A percentile compares a stretch with the other conserved stretches of the same genome.
phyloP scores from a whole-genome alignment of 2,888 invertebrate genomes.

The Odiellus spinosus region DNA sequence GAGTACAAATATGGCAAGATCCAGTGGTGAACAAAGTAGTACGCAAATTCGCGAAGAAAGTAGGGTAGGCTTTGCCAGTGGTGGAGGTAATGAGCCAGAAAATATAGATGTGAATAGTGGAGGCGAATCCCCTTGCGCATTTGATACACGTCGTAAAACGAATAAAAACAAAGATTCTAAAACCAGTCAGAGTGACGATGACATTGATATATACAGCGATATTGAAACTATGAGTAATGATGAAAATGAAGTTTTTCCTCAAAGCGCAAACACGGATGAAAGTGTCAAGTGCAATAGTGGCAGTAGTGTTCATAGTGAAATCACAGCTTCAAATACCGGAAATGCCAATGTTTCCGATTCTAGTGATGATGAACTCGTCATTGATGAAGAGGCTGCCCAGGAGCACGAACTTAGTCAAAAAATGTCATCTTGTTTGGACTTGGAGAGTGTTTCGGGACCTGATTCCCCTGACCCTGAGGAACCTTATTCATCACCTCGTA shows the following conservation, averaged over 20 bases:
- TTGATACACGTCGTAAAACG: not conserved
- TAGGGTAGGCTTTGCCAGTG: no score
- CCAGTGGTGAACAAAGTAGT: no score
- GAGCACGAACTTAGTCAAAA: slow-evolving; percentile 2
- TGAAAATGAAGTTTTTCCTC: no score
- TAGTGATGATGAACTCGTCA: slow-evolving; percentile 19
- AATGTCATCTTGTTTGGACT: no score
- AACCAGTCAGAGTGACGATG: slow-evolving; percentile 24
- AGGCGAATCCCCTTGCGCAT: slow-evolving; percentile 4
- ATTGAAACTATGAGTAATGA: slow-evolving; percentile 33
- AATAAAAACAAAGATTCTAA: slow-evolving; percentile 2
- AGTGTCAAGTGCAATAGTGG: not conserved
- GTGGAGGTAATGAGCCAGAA: slow-evolving; percentile 2
- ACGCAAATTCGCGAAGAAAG: no score
- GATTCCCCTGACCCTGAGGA: no score
- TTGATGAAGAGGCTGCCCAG: slow-evolving; percentile 15
- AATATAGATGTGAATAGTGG: slow-evolving; percentile 4
- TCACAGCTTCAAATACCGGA: not conserved
- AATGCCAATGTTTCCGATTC: slow-evolving; percentile 17
- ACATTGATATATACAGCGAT: slow-evolving; percentile 46
- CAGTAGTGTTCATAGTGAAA: not conserved
- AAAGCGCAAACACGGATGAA: no score
- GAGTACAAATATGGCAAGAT: no score
- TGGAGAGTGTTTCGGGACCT: no score
- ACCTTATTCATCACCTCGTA: slow-evolving; percentile 3